A percentile compares a stretch with the other conserved stretches of the same genome.
Conservation (phyloP, 2,113 vertebrate species). For the Sylvietta virens region DNA sequence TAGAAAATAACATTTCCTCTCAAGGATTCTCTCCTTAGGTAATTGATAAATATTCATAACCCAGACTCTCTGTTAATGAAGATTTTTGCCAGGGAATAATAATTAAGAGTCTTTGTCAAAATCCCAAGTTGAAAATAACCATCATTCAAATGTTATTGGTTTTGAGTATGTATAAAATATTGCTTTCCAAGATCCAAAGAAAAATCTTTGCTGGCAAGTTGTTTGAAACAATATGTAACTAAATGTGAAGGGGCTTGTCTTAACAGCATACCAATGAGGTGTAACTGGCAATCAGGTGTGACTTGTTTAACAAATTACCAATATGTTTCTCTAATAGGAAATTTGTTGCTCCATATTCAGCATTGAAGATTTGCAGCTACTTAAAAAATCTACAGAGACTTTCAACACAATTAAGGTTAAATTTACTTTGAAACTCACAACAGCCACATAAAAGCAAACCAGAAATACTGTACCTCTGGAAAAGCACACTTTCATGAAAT, state of each 20-base stretch:
- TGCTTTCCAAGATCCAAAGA: slow-evolving; percentile 17
- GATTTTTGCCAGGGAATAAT: slow-evolving; percentile 46
- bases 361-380: slow-evolving; percentile 10
- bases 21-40: slow-evolving; percentile 30
- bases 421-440: slow-evolving; percentile 59
- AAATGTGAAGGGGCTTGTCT: slow-evolving; percentile 41
- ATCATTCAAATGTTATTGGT: slow-evolving; percentile 42
- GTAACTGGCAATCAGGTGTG: slow-evolving; percentile 40
- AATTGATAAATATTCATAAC: slow-evolving; percentile 60
- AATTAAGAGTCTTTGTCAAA: slow-evolving; percentile 47
- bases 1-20: slow-evolving; percentile 15
- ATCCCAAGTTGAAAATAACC: slow-evolving; percentile 41
- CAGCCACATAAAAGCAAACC: slow-evolving; percentile 31
- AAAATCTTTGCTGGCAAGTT: slow-evolving; percentile 32
- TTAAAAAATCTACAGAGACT: slow-evolving; percentile 42
- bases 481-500: slow-evolving; percentile 34
- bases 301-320: slow-evolving; percentile 64
- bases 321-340: slow-evolving; percentile 58
- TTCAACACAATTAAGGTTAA: slow-evolving; percentile 39
- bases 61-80: slow-evolving; percentile 25
- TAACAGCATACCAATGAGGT: slow-evolving; percentile 52
- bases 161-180: slow-evolving; percentile 13
- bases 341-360: slow-evolving; percentile 35
- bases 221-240: slow-evolving; percentile 47
- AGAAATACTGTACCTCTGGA: neutral